phyloP scores from a whole-genome alignment of 2,113 vertebrate genomes.

The Caloenas nicobarica region DNA sequence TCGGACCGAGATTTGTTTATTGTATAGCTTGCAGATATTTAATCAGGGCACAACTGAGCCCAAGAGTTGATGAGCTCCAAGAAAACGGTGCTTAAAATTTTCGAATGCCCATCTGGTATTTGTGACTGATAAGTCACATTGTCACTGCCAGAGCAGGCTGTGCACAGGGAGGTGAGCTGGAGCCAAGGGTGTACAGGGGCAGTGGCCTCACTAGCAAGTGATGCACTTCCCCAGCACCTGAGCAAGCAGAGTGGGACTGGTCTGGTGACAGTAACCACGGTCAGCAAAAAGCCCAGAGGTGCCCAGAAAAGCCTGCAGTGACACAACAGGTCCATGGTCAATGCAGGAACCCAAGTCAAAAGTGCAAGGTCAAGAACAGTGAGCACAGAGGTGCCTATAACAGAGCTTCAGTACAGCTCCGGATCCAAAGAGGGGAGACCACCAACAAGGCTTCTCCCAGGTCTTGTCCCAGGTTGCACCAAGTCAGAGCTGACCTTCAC shows the following conservation, averaged over 20 bases:
- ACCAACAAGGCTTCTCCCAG: background rate
- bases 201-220: background rate
- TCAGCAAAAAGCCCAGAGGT: background rate
- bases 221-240: background rate
- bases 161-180: rapidly evolving
- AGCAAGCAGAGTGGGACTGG: background rate
- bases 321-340: background rate
- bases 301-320: background rate
- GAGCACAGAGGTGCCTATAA: background rate
- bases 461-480: background rate
- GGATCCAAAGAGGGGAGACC: background rate
- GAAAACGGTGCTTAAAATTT: background rate
- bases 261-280: background rate
- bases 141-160: background rate
- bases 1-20: background rate
- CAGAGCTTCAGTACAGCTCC: rapidly evolving
- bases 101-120: background rate
- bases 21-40: background rate
- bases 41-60: background rate
- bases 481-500: background rate
- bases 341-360: background rate
- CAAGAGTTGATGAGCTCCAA: background rate
- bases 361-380: background rate
- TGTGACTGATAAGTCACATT: background rate
- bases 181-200: background rate